Evolutionary conservation across 2,113 vertebrate species (phyloP), one percentile per base, ranked within the genome.

Genomic region (Bucco capensis): DNA sequence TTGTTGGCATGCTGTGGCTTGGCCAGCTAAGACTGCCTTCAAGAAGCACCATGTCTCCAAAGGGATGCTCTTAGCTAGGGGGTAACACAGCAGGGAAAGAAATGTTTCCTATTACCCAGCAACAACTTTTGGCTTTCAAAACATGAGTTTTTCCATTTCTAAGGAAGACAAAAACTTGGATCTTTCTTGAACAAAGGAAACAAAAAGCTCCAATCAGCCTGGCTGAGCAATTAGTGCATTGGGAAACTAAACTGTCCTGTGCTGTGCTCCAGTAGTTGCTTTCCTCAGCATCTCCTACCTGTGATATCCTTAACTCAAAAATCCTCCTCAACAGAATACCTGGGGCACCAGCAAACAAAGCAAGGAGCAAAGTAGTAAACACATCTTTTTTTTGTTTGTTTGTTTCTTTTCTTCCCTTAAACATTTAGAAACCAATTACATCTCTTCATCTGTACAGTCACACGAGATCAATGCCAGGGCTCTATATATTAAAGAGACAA

Each of bases 401-500:
- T 92, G 57, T 92, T 91, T 94, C 77, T 89, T 86, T 94, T 94
- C 82, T 93, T 90, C 88, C 81, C 91, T 90, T 87, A 91, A 95
- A 96, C 93, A 95, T 97, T 97, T 97, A 95, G 96, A 96, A 96
- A 95, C 78, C 96, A 96, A 97, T 97, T 97, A 98, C 97, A 97
- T 91, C 96, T 95, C 78, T 97, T 96, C 71, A 91, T 91, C 98
- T 97, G 97, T 97, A 98, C 98, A 97, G 97, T 97, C 96, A 98
- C 97, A 97, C 90, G 62, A 77, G 76, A 97, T 97, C 97, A 96
- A 98, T 96, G 93, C 61, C 83, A 96, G 97, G 96, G 96, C 97
- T 97, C 97, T 95, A 95, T 97, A 97, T 96, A 98, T 97, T 96
- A 97, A 97, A 97, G 96, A 97, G 97, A 98, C 98, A 97, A 97